A percentile compares a stretch with the other conserved stretches of the same genome.
Evolutionary conservation across 2,888 invertebrate species (phyloP).

Genomic region (Podotricha telesiphe): DNA sequence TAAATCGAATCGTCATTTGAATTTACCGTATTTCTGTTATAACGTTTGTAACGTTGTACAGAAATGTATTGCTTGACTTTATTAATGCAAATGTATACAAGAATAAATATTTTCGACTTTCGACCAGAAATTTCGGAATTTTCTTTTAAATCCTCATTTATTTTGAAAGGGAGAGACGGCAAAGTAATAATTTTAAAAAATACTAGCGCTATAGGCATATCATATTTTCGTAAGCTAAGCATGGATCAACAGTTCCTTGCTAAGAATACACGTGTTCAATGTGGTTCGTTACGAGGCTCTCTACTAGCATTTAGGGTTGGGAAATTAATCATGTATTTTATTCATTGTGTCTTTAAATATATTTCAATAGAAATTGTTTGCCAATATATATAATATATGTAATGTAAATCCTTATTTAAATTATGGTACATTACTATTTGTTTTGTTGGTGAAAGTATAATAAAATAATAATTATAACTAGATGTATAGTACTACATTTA

Average conservation of each 20-base stretch:
- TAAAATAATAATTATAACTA: background rate
- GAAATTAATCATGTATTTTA: background rate
- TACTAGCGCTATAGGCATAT: constrained; percentile 26
- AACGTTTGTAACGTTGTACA: no score
- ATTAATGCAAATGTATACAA: no score
- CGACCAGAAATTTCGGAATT: background rate
- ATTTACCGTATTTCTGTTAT: no score
- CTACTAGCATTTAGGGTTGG: constrained; percentile 49
- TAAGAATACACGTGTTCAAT: constrained; percentile 51
- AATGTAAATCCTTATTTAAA: background rate
- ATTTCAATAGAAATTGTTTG: background rate
- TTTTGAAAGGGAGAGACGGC: background rate
- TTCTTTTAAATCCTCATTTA: no score
- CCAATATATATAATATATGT: background rate
- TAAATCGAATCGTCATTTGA: no score
- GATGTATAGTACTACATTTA: background rate
- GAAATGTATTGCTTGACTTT: no score
- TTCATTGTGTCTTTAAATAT: no score
- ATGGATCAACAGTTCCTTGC: constrained; percentile 50
- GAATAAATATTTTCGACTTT: background rate
- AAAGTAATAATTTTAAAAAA: background rate
- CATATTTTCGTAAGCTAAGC: constrained; percentile 46
- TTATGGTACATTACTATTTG: background rate
- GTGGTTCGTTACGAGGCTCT: constrained; percentile 68
- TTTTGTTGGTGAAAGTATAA: background rate